Percentiles rank a stretch among this genome's conserved stretches.
phyloP scores from a whole-genome alignment of 2,888 invertebrate species.

The Tipula confusa region DNA sequence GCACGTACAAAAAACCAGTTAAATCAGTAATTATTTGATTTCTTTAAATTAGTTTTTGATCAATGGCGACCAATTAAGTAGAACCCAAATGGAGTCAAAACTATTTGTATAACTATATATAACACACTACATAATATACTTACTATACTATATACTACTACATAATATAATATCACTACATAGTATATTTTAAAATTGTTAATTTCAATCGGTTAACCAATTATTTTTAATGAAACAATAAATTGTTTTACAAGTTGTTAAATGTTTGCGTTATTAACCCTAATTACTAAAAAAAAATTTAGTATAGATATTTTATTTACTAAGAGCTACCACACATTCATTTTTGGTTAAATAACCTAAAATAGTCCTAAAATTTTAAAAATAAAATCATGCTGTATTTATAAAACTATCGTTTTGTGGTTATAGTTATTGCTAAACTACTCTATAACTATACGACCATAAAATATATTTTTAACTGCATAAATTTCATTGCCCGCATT shows the following conservation, averaged over 20 bases:
- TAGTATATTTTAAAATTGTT: not conserved
- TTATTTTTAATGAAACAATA: not conserved
- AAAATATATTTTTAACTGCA: not conserved
- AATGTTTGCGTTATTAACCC: not conserved
- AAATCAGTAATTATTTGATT: no score
- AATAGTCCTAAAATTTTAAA: not conserved
- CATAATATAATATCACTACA: no score
- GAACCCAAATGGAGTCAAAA: no score
- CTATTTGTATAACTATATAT: no score
- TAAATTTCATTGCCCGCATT: not conserved
- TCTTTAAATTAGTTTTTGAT: no score
- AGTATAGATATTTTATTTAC: not conserved
- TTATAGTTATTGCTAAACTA: not conserved
- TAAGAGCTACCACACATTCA: not conserved
- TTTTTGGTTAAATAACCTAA: not conserved
- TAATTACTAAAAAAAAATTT: not conserved
- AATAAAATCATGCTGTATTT: not conserved
- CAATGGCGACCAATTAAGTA: no score
- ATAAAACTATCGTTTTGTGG: not conserved
- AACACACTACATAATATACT: no score
- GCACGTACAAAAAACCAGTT: no score
- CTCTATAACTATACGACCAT: not conserved
- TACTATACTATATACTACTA: no score
- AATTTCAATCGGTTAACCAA: not conserved
- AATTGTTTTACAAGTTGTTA: not conserved